Evolutionary conservation across 2,797 vertebrate species (phyloP), one percentile per base, ranked within the genome.

Genomic region (Peromyscus eremicus): DNA sequence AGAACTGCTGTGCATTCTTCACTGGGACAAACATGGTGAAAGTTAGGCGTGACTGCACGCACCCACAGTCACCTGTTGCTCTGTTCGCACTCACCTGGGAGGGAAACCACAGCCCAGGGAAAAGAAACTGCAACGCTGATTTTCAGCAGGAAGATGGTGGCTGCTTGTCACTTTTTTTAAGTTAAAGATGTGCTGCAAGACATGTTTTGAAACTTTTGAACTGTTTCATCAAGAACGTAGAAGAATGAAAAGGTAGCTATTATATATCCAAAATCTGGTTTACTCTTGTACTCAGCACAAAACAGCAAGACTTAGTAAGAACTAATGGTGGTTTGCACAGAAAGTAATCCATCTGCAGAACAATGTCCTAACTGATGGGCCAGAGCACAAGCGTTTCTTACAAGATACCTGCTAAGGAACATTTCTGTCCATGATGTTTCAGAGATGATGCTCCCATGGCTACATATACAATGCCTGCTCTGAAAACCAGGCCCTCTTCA

Each of bases 1-100:
- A 94, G 91, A 93, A 81, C n/a, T 52, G 57, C 49, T 34, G 0
- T n/a, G 46, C 79, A 85, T 19, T 95, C 88, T 95, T 77, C 87
- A 85, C 57, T n/a, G 68, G 85, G 64, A 90, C 70, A 79, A 92
- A 96, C 32, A 85, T 1, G 62, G 71, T 23, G 52, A 71, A 43
- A 43, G 80, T 77, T 68, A 84, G 17, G 40, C 77, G 52, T 9
- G 82, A 91, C 57, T 95, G 0, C 80, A 93, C 80, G 0, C 80
- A 93, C 80, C 77, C 76, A 70, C 3, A 75, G 85, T 80, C 46
- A 77, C 34, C 70, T 57, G 57, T 43, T 87, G 62, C 90, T 91
- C 84, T 80, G n/a, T 68, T 92, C 89, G 40, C 70, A 80, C 49
- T 68, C 29, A 68, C 46, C 94, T 76, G 37, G 91, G 92, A 89